Percentiles rank a stretch among this genome's conserved stretches.
phyloP scores from a whole-genome alignment of 2,113 vertebrate species.

The Dryoscopus gambensis region DNA sequence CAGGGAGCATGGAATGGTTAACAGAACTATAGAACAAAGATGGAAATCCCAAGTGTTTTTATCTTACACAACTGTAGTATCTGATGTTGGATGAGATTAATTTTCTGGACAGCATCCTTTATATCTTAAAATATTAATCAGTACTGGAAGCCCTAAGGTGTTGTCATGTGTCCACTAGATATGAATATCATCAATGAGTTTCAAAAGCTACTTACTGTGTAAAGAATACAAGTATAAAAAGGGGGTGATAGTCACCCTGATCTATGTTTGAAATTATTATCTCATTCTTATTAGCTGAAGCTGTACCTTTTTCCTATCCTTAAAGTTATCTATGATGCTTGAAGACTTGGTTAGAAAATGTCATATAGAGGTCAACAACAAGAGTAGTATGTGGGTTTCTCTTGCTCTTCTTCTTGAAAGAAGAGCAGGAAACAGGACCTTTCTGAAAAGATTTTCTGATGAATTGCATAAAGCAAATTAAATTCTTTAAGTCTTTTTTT shows the following conservation, averaged over 20 bases:
- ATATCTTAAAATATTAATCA: neutral
- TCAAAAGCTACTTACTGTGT: neutral
- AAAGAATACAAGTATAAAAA: neutral
- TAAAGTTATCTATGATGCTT: neutral
- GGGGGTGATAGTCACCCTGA: neutral
- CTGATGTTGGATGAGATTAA: neutral
- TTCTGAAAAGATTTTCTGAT: neutral
- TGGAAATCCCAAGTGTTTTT: neutral
- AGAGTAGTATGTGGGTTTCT: neutral
- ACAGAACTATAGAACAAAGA: neutral
- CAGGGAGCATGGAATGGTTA: neutral
- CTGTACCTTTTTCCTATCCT: neutral
- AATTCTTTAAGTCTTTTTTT: neutral
- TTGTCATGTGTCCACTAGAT: neutral
- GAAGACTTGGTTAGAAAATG: neutral
- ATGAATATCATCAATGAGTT: neutral
- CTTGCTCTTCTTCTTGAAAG: neutral
- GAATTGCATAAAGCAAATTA: neutral
- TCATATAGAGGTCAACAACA: neutral
- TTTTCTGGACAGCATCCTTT: neutral
- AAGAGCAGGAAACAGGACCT: neutral
- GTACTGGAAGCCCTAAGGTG: neutral
- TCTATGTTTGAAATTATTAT: neutral
- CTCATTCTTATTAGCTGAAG: neutral
- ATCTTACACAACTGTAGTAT: neutral